Conservation (phyloP, 2,888 invertebrate species). For the Aelia acuminata region DNA sequence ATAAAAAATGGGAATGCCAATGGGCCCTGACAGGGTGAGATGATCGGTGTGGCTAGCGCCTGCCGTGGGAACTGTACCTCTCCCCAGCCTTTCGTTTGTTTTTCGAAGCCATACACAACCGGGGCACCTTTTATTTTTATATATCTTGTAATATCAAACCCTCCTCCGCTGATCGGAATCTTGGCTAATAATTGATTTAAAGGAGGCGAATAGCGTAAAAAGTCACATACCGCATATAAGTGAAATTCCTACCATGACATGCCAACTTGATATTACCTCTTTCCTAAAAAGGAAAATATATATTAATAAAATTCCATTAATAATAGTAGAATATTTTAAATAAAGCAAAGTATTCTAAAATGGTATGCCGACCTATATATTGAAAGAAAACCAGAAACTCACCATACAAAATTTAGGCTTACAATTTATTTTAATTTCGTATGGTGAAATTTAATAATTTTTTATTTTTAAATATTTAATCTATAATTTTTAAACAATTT, state of each 20-base stretch:
- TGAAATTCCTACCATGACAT: neutral
- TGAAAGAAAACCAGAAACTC: too few relatives aligned
- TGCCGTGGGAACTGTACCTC: conserved; percentile 35
- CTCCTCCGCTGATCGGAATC: neutral
- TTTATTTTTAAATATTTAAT: too few relatives aligned
- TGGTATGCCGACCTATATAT: too few relatives aligned
- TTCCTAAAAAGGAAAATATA: too few relatives aligned
- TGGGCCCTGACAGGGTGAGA: conserved; percentile 51
- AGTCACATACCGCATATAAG: neutral
- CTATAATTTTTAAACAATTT: too few relatives aligned
- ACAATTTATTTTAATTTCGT: too few relatives aligned
- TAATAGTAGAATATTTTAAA: too few relatives aligned
- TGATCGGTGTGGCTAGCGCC: conserved; percentile 54
- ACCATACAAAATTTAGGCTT: too few relatives aligned
- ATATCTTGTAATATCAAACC: conserved; percentile 31
- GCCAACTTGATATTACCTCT: too few relatives aligned
- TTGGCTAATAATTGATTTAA: conserved; percentile 12
- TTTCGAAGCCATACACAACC: conserved; percentile 53
- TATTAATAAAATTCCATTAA: too few relatives aligned
- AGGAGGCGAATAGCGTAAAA: neutral
- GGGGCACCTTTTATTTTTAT: conserved; percentile 10
- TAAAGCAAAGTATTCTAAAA: too few relatives aligned
- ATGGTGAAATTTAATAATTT: too few relatives aligned
- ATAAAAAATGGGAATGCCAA: conserved; percentile 43
- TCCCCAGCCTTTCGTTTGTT: neutral